Evolutionary conservation across 1,140 invertebrate genomes (phyloP).

Genomic region (Drosophila kikkawai): DNA sequence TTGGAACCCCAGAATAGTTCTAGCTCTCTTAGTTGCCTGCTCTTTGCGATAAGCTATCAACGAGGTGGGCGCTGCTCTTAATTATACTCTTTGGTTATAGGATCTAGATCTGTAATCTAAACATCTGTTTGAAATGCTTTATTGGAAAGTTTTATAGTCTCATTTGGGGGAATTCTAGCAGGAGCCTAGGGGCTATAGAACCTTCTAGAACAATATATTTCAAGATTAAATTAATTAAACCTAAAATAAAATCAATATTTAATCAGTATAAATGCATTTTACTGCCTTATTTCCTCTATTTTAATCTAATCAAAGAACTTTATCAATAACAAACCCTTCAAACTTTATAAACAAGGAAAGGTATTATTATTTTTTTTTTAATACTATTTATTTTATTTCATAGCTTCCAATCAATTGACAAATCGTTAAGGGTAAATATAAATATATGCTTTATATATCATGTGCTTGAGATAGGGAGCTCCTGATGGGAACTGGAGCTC

Average conservation of each 20-base stretch:
- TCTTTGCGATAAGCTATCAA: conserved; percentile 6
- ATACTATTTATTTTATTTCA: conserved; percentile 63
- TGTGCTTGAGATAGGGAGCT: conserved; percentile 32
- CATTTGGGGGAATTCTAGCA: neutral
- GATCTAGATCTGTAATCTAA: neutral
- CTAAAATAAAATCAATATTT: neutral
- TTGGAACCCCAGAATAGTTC: neutral
- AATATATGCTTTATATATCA: conserved; percentile 68
- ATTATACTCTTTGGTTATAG: neutral
- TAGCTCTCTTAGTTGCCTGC: neutral
- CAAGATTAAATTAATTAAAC: neutral
- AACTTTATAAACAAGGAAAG: neutral
- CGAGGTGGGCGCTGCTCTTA: neutral
- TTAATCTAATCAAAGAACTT: neutral
- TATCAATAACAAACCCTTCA: neutral
- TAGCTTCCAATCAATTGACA: conserved; percentile 61
- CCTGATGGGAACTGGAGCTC: conserved; percentile 24
- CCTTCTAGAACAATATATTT: neutral
- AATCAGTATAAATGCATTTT: neutral
- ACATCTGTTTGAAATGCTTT: neutral
- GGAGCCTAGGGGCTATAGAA: neutral
- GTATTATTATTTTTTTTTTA: conserved; percentile 13
- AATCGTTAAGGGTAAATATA: conserved; percentile 73
- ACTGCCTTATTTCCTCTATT: neutral
- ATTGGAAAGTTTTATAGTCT: neutral